These are phyloP conservation scores for Lepidochitona cinerea DNA, from an alignment of 2,888 invertebrate genomes.

Conservation along the genomic window DNA sequence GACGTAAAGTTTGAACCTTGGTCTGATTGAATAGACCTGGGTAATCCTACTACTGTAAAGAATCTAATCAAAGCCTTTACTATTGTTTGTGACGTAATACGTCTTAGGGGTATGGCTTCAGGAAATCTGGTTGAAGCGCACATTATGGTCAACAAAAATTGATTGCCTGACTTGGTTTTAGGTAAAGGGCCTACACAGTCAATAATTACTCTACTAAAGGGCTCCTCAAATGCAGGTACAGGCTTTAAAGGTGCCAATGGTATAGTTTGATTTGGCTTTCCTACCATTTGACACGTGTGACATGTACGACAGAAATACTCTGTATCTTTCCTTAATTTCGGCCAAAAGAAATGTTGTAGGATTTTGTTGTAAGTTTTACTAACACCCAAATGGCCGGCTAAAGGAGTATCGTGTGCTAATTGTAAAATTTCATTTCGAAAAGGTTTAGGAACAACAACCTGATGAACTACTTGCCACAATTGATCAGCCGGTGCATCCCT, in stretches of 20 bases:
- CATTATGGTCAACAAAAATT: conserved; percentile 31
- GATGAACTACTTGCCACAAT: conserved; percentile 9
- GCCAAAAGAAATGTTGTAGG: conserved; percentile 26
- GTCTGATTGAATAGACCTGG: conserved; percentile 31
- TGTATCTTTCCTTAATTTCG: background rate
- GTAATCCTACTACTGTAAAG: conserved; percentile 33
- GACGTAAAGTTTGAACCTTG: conserved; percentile 38
- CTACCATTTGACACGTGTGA: conserved; percentile 18
- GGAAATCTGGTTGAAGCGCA: conserved; percentile 31
- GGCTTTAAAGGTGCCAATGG: conserved; percentile 19
- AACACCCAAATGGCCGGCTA: conserved; percentile 27
- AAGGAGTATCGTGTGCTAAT: conserved; percentile 23
- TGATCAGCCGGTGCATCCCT: conserved; percentile 11
- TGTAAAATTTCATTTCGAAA: conserved; percentile 16
- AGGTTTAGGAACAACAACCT: conserved; percentile 17
- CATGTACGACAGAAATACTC: conserved; percentile 16
- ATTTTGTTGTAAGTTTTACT: conserved; percentile 21
- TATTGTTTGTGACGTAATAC: conserved; percentile 32
- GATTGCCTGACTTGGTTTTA: conserved; percentile 21
- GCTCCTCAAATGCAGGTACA: too few species aligned
- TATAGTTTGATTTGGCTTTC: conserved; percentile 22
- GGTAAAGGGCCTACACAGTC: conserved; percentile 35
- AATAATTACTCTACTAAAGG: conserved; percentile 26
- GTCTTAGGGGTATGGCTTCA: conserved; percentile 41
- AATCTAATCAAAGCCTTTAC: conserved; percentile 30